Evolutionary conservation across 1,140 invertebrate species (phyloP).

Genomic region (Orius insidiosus): DNA sequence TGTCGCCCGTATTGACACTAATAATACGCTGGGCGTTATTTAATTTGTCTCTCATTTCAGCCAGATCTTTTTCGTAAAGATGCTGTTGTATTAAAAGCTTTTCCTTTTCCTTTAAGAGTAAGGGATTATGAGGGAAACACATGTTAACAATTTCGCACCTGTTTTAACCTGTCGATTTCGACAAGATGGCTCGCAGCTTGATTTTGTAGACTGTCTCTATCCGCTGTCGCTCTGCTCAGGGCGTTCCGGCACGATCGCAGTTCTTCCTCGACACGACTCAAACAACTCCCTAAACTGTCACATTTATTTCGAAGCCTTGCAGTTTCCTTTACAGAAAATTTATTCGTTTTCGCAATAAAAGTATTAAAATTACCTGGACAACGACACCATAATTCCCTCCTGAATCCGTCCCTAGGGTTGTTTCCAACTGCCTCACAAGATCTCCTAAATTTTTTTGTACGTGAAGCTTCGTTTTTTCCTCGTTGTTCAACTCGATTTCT

Average conservation of each 20-base stretch:
- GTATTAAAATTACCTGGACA: neutral
- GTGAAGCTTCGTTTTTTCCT: slow-evolving; percentile 47
- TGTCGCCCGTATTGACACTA: slow-evolving; percentile 43
- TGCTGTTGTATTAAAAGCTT: slow-evolving; percentile 42
- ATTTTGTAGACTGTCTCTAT: slow-evolving; percentile 49
- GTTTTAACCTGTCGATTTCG: slow-evolving; percentile 44
- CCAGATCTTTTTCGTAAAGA: slow-evolving; percentile 42
- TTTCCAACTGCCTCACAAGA: slow-evolving; percentile 43
- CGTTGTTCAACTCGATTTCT: slow-evolving; percentile 46
- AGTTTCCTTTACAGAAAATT: slow-evolving; percentile 25
- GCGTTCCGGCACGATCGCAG: slow-evolving; percentile 42
- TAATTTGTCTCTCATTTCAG: slow-evolving; percentile 45
- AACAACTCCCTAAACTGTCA: slow-evolving; percentile 37
- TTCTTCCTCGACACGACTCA: slow-evolving; percentile 44
- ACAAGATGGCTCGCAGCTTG: slow-evolving; percentile 42
- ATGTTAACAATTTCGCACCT: slow-evolving; percentile 23
- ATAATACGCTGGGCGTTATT: slow-evolving; percentile 40
- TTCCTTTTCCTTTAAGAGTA: slow-evolving; percentile 40
- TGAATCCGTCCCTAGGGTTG: slow-evolving; percentile 34
- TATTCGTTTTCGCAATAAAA: neutral
- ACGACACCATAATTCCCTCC: neutral
- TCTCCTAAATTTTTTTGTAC: slow-evolving; percentile 39
- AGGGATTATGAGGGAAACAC: neutral
- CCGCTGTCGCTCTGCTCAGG: slow-evolving; percentile 38
- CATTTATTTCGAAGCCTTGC: slow-evolving; percentile 31